Conservation (phyloP, 2,797 vertebrate genomes). For the Sebastes jordani region DNA sequence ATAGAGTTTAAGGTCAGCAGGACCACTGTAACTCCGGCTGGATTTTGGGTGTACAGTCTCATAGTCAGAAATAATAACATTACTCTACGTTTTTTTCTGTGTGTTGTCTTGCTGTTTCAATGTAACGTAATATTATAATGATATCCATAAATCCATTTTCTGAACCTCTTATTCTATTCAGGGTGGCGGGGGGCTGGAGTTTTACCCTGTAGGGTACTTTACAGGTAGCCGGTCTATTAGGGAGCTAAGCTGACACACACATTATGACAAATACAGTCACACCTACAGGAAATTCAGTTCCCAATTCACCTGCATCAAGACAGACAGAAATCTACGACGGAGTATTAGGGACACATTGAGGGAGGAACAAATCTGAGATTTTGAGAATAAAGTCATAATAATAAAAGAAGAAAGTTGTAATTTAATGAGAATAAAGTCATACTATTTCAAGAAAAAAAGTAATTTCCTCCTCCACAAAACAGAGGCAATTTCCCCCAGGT, state of each 20-base stretch:
- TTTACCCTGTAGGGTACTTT: not conserved
- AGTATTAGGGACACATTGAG: too few relatives aligned
- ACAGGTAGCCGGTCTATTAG: not conserved
- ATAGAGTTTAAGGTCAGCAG: slow-evolving; percentile 2
- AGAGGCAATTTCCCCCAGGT: too few relatives aligned
- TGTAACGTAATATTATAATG: not conserved
- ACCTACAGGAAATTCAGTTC: not conserved
- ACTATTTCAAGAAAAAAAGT: too few relatives aligned
- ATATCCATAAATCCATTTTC: not conserved
- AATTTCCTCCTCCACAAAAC: too few relatives aligned
- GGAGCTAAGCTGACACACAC: not conserved
- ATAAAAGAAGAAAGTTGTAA: too few relatives aligned
- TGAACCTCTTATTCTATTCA: not conserved
- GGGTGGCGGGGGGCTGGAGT: not conserved
- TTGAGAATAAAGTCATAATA: too few relatives aligned
- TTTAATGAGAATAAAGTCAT: too few relatives aligned
- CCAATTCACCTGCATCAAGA: not conserved
- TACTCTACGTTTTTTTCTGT: not conserved
- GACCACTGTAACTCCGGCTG: not conserved
- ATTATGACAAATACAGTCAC: not conserved
- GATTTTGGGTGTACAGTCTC: not conserved
- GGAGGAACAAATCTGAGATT: too few relatives aligned
- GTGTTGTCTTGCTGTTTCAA: not conserved
- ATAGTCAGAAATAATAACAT: slow-evolving; percentile 1
- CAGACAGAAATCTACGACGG: too few relatives aligned